Evolutionary conservation across 2,113 vertebrate species (phyloP), one percentile per base, ranked within the genome.

Genomic region (Mus spicilegus): DNA sequence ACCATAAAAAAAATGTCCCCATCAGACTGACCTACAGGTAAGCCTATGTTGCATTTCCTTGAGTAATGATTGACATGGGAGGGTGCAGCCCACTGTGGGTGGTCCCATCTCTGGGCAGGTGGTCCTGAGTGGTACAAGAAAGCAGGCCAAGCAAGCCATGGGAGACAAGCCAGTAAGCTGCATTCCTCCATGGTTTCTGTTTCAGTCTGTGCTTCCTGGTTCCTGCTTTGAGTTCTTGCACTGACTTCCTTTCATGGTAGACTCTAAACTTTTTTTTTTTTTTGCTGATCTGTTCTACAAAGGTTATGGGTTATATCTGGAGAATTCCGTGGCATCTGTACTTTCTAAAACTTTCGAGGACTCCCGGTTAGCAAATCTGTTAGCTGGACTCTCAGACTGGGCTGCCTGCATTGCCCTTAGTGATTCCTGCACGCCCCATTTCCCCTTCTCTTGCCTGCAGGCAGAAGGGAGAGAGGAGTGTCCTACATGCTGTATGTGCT

Each of bases 401-500:
- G 24, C 13, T 8, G 6, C 42, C 54, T 72, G 28, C 16, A 54
- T n/a, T 54, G 80, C 7, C 33, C 65, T 75, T 73, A 51, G 7
- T 49, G 10, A n/a, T 76, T 8, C 65, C 9, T 24, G 20, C 11
- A 26, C 33, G 5, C 56, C 3, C 8, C 20, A 39, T 17, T 5
- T 28, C 56, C 3, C 5, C 20, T n/a, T 24, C 7, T 28, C 17
- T 36, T 51, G 63, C 19, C 24, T 56, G 13, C 7, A 58, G 12
- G 49, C 11, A 10, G 54, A 24, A 1, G 36, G 36, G 36, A 33
- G 36, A n/a, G 33, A 81, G 17, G 36, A 24, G 11, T 56, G 16
- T 3, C 54, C 54, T 5, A 46, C 5, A 7, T 1, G 30, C 42
- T 4, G 1, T 26, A 49, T 10, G 46, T 24, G 9, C 33, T 14